Conservation (phyloP, 1,140 invertebrate genomes). For the Chymomyza costata region DNA sequence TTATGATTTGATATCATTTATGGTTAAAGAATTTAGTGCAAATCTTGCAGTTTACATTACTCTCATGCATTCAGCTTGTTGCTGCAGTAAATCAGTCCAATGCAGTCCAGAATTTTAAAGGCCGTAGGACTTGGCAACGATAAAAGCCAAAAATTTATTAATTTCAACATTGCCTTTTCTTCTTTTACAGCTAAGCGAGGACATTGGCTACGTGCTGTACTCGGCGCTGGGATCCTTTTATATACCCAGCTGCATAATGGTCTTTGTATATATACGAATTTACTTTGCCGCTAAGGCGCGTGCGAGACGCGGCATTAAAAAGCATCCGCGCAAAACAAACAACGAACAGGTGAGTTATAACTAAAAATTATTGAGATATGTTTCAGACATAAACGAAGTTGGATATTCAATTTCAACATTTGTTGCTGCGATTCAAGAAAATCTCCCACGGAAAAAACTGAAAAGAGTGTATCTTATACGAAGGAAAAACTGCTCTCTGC, state of each 20-base stretch:
- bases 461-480: too few relatives aligned
- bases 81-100: conserved; percentile 54
- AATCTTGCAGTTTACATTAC: conserved; percentile 56
- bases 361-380: neutral
- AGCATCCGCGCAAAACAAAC: conserved; percentile 82
- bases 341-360: conserved; percentile 76
- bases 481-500: too few relatives aligned
- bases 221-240: conserved; percentile 99
- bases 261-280: conserved; percentile 99
- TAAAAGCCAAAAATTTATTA: conserved; percentile 11
- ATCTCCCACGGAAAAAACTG: too few relatives aligned
- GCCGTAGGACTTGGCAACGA: neutral
- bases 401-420: too few relatives aligned
- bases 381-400: too few relatives aligned
- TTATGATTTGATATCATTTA: conserved; percentile 68
- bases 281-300: conserved; percentile 96
- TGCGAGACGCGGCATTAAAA: conserved; percentile 88
- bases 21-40: conserved; percentile 48
- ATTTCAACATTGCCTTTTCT: conserved; percentile 15
- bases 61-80: conserved; percentile 33
- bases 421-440: too few relatives aligned
- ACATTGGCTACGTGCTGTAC: conserved; percentile 98
- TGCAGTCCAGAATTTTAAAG: conserved; percentile 49
- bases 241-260: conserved; percentile 98
- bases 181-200: conserved; percentile 90